Evolutionary conservation across 2,888 invertebrate genomes (phyloP).

Genomic region (Capitulum mitella): DNA sequence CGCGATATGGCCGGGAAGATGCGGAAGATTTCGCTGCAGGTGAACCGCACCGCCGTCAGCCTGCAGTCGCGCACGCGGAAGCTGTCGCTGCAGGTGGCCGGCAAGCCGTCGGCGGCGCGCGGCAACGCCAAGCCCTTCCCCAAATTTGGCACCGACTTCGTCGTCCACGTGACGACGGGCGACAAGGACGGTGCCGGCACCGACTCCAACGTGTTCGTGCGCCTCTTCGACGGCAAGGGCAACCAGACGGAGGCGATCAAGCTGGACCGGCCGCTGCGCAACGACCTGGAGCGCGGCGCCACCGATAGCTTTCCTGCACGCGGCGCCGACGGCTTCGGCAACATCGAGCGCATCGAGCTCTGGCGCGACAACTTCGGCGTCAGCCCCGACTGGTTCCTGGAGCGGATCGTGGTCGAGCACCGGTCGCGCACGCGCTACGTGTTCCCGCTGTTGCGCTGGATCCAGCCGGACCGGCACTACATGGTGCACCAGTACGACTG

Average conservation of each 20-base stretch:
- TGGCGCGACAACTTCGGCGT: slow-evolving; percentile 22
- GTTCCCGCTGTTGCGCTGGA: slow-evolving; percentile 19
- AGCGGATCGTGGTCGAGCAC: neutral
- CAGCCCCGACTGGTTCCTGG: slow-evolving; percentile 2
- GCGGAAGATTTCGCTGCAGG: slow-evolving; percentile 3
- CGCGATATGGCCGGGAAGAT: neutral
- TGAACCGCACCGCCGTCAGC: neutral
- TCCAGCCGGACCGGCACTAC: neutral
- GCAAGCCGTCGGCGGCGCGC: neutral
- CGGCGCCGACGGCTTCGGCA: slow-evolving; percentile 20
- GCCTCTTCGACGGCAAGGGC: slow-evolving; percentile 15
- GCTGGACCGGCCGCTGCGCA: neutral
- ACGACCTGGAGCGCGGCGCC: slow-evolving; percentile 15
- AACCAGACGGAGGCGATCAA: slow-evolving; percentile 17
- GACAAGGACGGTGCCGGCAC: slow-evolving; percentile 1
- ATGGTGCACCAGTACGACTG: slow-evolving; percentile 10
- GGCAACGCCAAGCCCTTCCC: slow-evolving; percentile 6
- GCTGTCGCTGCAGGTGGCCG: slow-evolving; percentile 15
- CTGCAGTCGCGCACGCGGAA: slow-evolving; percentile 15
- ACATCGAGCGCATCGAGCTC: slow-evolving; percentile 15
- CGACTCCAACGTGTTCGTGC: neutral
- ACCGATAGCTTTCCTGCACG: neutral
- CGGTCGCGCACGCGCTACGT: slow-evolving; percentile 22
- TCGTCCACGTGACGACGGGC: neutral
- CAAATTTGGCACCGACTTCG: slow-evolving; percentile 23